These are phyloP conservation scores for Oligia strigilis DNA, from an alignment of 2,888 invertebrate species.

Conservation along the genomic window DNA sequence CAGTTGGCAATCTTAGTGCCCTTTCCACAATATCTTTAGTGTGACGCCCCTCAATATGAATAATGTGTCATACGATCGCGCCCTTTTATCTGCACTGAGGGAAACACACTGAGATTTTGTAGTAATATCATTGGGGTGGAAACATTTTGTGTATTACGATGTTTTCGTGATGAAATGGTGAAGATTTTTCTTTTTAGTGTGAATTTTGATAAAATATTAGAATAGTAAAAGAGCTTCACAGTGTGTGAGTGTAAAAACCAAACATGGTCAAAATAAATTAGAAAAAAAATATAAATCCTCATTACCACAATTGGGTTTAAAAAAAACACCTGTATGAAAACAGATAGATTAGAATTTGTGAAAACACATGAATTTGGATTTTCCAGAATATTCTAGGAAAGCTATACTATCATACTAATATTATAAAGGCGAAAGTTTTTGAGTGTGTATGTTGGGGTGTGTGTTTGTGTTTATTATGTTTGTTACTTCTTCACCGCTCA, in stretches of 20 bases:
- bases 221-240: too few relatives aligned
- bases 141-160: slow-evolving; percentile 56
- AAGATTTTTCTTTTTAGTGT: slow-evolving; percentile 23
- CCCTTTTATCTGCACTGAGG: slow-evolving; percentile 85
- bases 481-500: too few relatives aligned
- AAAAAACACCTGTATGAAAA: too few relatives aligned
- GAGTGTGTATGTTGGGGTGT: too few relatives aligned
- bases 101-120: slow-evolving; percentile 79
- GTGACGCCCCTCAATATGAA: slow-evolving; percentile 89
- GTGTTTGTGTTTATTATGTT: too few relatives aligned
- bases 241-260: too few relatives aligned
- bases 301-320: too few relatives aligned
- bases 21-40: slow-evolving; percentile 90
- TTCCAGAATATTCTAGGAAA: background rate
- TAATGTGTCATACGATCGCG: slow-evolving; percentile 89
- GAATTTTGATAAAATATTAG: slow-evolving; percentile 1
- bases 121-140: slow-evolving; percentile 66
- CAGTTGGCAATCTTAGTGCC: slow-evolving; percentile 90
- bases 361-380: background rate
- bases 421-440: too few relatives aligned
- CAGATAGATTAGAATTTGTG: too few relatives aligned
- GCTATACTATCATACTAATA: too few relatives aligned
- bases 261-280: too few relatives aligned
- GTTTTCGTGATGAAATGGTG: slow-evolving; percentile 35
- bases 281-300: too few relatives aligned